Conservation (phyloP, 2,113 vertebrate genomes). For the Nothoprocta pentlandii region DNA sequence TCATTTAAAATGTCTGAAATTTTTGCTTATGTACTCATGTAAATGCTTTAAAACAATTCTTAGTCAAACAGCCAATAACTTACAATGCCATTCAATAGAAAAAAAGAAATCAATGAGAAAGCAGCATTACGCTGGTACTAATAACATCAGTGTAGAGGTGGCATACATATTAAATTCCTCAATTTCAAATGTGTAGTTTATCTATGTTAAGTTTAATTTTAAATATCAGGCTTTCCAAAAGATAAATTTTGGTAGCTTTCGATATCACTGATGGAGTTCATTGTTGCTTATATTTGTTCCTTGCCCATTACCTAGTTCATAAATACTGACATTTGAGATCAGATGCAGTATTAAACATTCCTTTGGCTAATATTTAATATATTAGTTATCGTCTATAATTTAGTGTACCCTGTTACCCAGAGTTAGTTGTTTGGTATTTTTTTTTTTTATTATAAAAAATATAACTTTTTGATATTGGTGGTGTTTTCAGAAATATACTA, state of each 20-base stretch:
- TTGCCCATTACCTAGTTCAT: background rate
- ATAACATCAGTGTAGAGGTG: background rate
- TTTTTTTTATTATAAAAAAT: background rate
- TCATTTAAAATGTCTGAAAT: background rate
- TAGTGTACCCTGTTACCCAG: background rate
- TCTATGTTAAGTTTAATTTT: background rate
- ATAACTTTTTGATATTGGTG: background rate
- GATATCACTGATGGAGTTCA: background rate
- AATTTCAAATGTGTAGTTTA: background rate
- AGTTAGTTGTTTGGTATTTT: background rate
- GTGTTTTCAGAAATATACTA: background rate
- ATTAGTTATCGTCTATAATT: background rate
- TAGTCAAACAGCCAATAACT: background rate
- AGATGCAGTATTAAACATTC: background rate
- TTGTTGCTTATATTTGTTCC: background rate
- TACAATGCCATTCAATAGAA: background rate
- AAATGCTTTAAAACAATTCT: background rate
- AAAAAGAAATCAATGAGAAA: background rate
- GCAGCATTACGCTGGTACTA: background rate
- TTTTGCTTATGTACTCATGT: background rate
- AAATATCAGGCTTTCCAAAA: background rate
- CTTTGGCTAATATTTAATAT: background rate
- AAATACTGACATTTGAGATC: background rate
- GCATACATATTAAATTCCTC: rapidly evolving
- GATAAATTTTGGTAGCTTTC: background rate